phyloP scores from a whole-genome alignment of 2,888 invertebrate species.

The Agriotes lineatus region DNA sequence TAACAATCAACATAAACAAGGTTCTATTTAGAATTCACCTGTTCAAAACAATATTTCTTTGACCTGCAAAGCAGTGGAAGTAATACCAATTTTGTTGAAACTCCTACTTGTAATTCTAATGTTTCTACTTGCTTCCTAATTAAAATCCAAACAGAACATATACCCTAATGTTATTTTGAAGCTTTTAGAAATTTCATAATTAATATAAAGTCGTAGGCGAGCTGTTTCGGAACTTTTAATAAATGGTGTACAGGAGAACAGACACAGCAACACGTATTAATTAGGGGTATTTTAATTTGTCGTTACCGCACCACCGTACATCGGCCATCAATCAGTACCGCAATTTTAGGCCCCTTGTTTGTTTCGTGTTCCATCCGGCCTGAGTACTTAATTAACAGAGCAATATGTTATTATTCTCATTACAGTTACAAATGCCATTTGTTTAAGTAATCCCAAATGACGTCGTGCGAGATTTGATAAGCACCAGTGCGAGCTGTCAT shows the following conservation, averaged over 20 bases:
- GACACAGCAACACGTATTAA: slow-evolving; percentile 1
- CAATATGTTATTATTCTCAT: slow-evolving; percentile 47
- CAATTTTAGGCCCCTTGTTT: slow-evolving; percentile 20
- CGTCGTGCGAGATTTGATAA: slow-evolving; percentile 47
- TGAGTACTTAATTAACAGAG: slow-evolving; percentile 35
- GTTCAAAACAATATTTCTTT: too few species aligned
- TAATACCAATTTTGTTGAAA: too few species aligned
- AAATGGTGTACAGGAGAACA: neutral
- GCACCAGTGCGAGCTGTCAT: slow-evolving; percentile 47
- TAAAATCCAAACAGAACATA: too few species aligned
- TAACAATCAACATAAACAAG: too few species aligned
- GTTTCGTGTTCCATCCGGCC: slow-evolving; percentile 12
- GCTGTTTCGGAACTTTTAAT: too few species aligned
- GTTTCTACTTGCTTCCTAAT: too few species aligned
- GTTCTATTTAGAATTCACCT: too few species aligned
- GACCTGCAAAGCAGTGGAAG: too few species aligned
- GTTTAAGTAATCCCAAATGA: slow-evolving; percentile 40
- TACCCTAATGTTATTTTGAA: too few species aligned
- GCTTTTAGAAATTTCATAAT: too few species aligned
- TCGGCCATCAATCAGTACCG: slow-evolving; percentile 15
- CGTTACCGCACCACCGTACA: neutral
- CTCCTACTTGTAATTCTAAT: too few species aligned
- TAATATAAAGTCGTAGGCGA: too few species aligned
- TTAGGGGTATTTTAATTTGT: neutral
- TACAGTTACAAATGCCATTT: slow-evolving; percentile 41